Evolutionary conservation across 2,888 invertebrate species (phyloP), one percentile per base, ranked within the genome.

Genomic region (Ellobium chinense): DNA sequence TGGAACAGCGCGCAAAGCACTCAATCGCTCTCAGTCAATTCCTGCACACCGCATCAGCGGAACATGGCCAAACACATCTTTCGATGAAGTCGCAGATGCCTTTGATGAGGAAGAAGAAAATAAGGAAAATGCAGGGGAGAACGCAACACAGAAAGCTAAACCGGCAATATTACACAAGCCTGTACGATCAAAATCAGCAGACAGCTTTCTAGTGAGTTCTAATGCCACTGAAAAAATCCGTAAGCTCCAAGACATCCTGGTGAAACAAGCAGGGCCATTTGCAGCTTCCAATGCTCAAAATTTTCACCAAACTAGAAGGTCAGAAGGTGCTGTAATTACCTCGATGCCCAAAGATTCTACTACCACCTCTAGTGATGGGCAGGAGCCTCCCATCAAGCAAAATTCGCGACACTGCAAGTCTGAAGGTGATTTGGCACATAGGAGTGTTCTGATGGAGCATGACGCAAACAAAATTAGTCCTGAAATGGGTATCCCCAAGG

Each of bases 211-310:
- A 21, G 24, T 56, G 12, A 74, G 72, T 27, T 7, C 66, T 18
- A 82, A 82, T 66, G 66, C 80, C 39, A 83, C 80, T 1, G 69
- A 74, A 27, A 85, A 83, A 46, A 85, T 85, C 29, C 82, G 78
- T 62, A 83, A 82, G 12, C 79, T 85, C 54, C 85, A 85, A 58
- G 78, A 78, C 63, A 78, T 85, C 39, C 68, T 85, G n/a, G 81
- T 85, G 18, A 84, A 85, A 66, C 84, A 85, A 60, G 65, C 84
- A 4, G 60, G 84, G n/a, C 85, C 85, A 3, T 85, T 85, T 54
- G 82, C 82, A 9, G 80, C 58, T 36, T 81, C 80, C 3, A 24
- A 34, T 3, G 34, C 9, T 21, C 4, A 27, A 5, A 34, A 58
- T 1, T 34, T 37, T n/a, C 21, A 21, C 37, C 63, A 63, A 29